These are phyloP conservation scores for Lacanobia wlatinum DNA, from an alignment of 2,888 invertebrate species.

Conservation along the genomic window DNA sequence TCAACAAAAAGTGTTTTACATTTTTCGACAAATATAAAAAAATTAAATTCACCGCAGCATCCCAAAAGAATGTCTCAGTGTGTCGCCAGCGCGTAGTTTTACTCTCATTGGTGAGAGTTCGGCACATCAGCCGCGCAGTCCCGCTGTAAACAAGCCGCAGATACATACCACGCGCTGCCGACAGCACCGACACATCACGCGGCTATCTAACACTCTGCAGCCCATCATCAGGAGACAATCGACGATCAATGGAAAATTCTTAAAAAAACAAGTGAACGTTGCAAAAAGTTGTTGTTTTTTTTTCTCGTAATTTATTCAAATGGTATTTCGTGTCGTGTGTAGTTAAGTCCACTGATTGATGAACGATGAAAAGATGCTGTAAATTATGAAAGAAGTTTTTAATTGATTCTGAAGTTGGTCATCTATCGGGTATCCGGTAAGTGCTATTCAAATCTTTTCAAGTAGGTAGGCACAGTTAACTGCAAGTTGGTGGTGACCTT, in stretches of 20 bases:
- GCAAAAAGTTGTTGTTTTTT: no score
- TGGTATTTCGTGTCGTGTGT: no score
- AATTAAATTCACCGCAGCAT: background rate
- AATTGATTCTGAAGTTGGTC: background rate
- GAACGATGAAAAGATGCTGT: slow-evolving; percentile 3
- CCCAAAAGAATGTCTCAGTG: slow-evolving; percentile 23
- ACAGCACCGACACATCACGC: background rate
- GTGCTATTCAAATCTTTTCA: background rate
- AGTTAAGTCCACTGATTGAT: background rate
- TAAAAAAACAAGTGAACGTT: slow-evolving; percentile 1
- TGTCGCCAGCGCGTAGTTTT: slow-evolving; percentile 43
- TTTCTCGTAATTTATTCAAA: background rate
- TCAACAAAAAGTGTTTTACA: no score
- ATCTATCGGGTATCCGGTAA: slow-evolving; percentile 25
- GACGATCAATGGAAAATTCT: background rate
- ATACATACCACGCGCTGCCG: slow-evolving; percentile 1
- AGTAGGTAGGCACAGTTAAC: background rate
- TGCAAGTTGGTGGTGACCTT: no score
- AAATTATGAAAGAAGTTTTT: slow-evolving; percentile 17
- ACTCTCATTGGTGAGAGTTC: slow-evolving; percentile 73
- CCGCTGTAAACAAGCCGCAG: slow-evolving; percentile 47
- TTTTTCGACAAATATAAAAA: no score
- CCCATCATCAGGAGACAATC: background rate
- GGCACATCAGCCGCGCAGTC: slow-evolving; percentile 51
- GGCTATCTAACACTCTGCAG: background rate